Evolutionary conservation across 2,113 vertebrate species (phyloP), one percentile per base, ranked within the genome.

Genomic region (Pelecanus crispus): DNA sequence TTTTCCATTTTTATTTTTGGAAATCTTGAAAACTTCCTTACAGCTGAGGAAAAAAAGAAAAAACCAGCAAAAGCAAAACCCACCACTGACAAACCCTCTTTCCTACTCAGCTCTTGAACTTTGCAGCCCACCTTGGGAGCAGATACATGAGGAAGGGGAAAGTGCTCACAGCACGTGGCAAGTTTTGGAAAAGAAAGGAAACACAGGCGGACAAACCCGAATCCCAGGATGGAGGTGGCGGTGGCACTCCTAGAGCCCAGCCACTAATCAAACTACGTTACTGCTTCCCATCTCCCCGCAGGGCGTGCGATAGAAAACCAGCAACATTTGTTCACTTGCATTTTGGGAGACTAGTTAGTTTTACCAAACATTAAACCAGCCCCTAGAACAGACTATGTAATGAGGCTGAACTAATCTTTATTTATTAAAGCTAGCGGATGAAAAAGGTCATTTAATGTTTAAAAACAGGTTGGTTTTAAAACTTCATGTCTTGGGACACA

Each of bases 381-480:
- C 95, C 86, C 59, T 71, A 88, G 97, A 95, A 97, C 58, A 49
- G 89, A 85, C 19, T 38, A 71, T 29, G 66, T 71, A 98, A 98
- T 62, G 96, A 97, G 95, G 94, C 58, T 42, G 62, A 95, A 84
- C 86, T 95, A 79, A 88, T 81, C 96, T 97, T 97, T 97, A 97
- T 97, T 97, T 97, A 97, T 97, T 91, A 96, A 50, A 96, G 86
- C 86, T 85, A 85, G 91, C 15, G 49, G 95, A 97, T 90, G 83
- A 96, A 97, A 98, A 98, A 96, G 95, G 96, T 97, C 96, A 98
- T 96, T 98, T 94, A 97, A 97, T 97, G 94, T 97, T 97, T 89
- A 58, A 97, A 97, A 97, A 96, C 97, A 97, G 96, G 72, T 96
- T 81, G 26, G 93, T 91, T 97, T 98, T 96, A 96, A 97, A 98